Evolutionary conservation across 2,797 vertebrate genomes (phyloP), one percentile per base, ranked within the genome.

Genomic region (Tadarida brasiliensis): DNA sequence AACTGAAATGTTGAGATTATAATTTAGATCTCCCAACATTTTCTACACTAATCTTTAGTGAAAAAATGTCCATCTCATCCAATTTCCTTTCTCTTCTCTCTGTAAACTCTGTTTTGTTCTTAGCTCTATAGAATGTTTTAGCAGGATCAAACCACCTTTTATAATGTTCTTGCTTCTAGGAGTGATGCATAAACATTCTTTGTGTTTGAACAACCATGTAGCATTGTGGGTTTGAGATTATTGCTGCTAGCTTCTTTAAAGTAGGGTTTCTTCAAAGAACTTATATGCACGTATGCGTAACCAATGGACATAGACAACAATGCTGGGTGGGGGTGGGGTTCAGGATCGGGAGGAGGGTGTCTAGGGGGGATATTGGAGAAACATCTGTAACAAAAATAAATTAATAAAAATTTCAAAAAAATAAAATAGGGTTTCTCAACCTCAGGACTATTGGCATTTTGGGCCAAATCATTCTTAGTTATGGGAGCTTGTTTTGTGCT

Each of bases 181-280:
- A 89, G n/a, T 92, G 90, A 86, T 86, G 85, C 47, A 67, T 84
- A 96, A 94, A 26, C 17, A n/a, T 92, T 91, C 67, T 95, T 57
- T 7, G 84, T 44, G 78, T 85, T 59, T 51, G 28, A 51, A 39
- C 8, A 65, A 88, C 47, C 19, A n/a, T 16, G 19, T 49, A 96
- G 28, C 35, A 87, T 7, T 35, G 7, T 68, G 59, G 70, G 10
- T 20, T 35, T 94, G 80, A 49, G 73, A 39, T 65, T 4, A 59
- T 10, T 88, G 59, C 59, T 93, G 17, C 39, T 96, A 74, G 33
- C 14, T 73, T 94, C 59, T 90, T 94, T 88, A 85, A 90, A 94
- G 59, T n/a, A 77, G 28, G 19, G 0, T 77, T 91, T 94, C 22
- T 94, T 44, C 39, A 44, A 44, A 44, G 39, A 44, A 44, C 39